A percentile compares a stretch with the other conserved stretches of the same genome.
phyloP scores from a whole-genome alignment of 1,140 invertebrate species.

The Panagrolaimus sp. region DNA sequence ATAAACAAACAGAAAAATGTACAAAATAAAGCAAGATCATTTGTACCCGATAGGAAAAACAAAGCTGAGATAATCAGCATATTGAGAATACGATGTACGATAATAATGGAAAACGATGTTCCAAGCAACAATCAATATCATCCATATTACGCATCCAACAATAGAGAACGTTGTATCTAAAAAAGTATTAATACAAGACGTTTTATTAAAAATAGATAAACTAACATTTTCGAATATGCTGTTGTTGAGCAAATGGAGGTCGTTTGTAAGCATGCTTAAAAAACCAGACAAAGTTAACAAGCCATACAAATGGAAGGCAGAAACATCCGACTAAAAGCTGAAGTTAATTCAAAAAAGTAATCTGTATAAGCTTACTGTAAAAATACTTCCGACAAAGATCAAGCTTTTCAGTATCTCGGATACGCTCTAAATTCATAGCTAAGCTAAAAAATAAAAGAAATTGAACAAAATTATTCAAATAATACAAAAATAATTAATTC shows the following conservation, averaged over 20 bases:
- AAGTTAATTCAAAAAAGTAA: conserved; percentile 7
- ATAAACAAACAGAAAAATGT: conserved; percentile 14
- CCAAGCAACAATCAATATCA: conserved; percentile 19
- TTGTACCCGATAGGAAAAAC: conserved; percentile 20
- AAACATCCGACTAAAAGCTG: conserved; percentile 18
- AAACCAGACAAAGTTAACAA: conserved; percentile 25
- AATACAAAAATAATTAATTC: not conserved
- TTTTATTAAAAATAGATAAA: not conserved
- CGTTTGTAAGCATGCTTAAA: conserved; percentile 18
- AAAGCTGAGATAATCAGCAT: conserved; percentile 22
- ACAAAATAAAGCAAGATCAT: not conserved
- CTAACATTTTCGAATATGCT: conserved; percentile 25
- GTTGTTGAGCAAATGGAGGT: conserved; percentile 20
- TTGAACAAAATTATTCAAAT: not conserved
- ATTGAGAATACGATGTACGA: conserved; percentile 5
- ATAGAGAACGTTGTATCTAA: conserved; percentile 23
- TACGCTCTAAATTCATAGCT: conserved; percentile 20
- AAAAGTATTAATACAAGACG: not conserved
- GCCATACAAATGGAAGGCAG: conserved; percentile 23
- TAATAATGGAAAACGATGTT: conserved; percentile 22
- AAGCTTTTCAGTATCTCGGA: conserved; percentile 18
- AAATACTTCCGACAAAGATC: conserved; percentile 24
- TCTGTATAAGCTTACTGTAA: conserved; percentile 22
- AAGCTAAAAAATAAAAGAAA: not conserved
- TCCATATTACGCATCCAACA: conserved; percentile 15